Evolutionary conservation across 2,113 vertebrate genomes (phyloP).

Genomic region (Synchiropus splendidus): DNA sequence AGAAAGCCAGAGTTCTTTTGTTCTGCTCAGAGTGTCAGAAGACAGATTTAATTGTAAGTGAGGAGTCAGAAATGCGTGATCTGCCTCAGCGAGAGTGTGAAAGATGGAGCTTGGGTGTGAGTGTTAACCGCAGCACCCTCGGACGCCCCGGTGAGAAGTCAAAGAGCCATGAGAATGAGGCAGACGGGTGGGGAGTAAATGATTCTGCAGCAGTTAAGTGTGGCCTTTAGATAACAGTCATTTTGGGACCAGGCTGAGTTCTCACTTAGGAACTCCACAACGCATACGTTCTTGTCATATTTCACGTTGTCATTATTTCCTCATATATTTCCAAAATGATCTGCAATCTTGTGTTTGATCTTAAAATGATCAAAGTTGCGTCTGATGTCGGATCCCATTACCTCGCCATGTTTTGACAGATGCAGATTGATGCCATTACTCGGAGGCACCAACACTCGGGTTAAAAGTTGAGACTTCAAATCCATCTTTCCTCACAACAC

Average conservation of each 20-base stretch:
- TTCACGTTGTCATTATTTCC: not conserved
- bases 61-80: constrained; percentile 34
- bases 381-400: no score
- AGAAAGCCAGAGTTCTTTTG: constrained; percentile 42
- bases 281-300: constrained; percentile 6
- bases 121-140: constrained; percentile 36
- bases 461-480: no score
- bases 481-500: no score
- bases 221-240: constrained; percentile 31
- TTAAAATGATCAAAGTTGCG: no score
- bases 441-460: no score
- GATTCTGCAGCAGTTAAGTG: constrained; percentile 35
- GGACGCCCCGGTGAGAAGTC: constrained; percentile 47
- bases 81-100: constrained; percentile 29
- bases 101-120: constrained; percentile 41
- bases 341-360: no score
- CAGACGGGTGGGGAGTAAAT: constrained; percentile 29
- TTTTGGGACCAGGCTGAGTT: constrained; percentile 16
- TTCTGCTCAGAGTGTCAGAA: constrained; percentile 33
- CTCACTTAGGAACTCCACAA: constrained; percentile 20
- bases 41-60: constrained; percentile 33
- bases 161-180: constrained; percentile 42
- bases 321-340: not conserved
- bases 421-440: no score
- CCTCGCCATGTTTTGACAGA: no score